Conservation (phyloP, 2,113 vertebrate genomes). For the Centropus unirufus region DNA sequence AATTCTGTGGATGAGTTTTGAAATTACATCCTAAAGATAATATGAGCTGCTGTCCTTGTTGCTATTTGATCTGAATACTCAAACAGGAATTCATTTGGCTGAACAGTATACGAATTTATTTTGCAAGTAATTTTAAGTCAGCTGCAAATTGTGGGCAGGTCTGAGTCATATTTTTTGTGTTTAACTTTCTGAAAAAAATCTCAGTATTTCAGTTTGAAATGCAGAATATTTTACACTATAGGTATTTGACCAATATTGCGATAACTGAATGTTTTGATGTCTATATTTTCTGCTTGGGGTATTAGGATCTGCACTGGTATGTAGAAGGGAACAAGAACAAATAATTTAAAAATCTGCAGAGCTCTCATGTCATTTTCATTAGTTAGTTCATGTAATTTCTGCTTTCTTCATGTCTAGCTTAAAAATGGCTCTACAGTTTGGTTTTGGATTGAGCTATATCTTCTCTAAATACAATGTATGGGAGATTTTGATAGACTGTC, state of each 20-base stretch:
- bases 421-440: background rate
- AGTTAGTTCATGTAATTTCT: background rate
- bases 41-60: conserved; percentile 9
- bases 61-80: conserved; percentile 21
- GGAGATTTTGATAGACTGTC: background rate
- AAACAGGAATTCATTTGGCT: conserved; percentile 2
- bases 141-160: conserved; percentile 9
- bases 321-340: background rate
- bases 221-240: background rate
- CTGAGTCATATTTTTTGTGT: conserved; percentile 9
- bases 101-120: conserved; percentile 36
- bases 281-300: background rate
- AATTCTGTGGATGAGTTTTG: conserved; percentile 8
- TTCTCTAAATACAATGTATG: background rate
- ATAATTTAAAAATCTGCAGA: background rate
- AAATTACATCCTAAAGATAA: conserved; percentile 1
- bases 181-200: conserved; percentile 5
- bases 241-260: conserved; percentile 32
- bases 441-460: background rate
- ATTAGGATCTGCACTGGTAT: background rate
- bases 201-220: conserved; percentile 4
- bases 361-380: background rate
- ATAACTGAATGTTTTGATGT: background rate
- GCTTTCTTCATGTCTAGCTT: background rate
- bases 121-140: conserved; percentile 44